Base-by-base conservation (phyloP, 2,888 invertebrate genomes). In the Orthosia cruda region DNA sequence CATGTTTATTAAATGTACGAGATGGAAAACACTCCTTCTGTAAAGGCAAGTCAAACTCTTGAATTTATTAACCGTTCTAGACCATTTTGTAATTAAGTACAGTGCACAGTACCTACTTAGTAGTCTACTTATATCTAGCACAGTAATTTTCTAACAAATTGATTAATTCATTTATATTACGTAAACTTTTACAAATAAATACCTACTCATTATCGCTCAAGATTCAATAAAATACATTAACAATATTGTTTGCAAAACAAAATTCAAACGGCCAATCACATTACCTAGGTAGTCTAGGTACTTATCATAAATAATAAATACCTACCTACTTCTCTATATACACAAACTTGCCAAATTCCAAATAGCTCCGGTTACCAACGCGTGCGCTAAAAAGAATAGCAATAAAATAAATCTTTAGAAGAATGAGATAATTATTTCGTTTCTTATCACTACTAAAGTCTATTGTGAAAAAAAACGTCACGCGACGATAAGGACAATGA, bases 381-480 rank as follows among this genome's bases (percentile, higher is more conserved):
- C 3, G 16, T 57, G 16, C 47, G 52, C 5, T 49, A 13, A 40
- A 62, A 71, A 71, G 65, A 45, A 18, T 55, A 13, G 5, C 23
- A 55, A 20, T 18, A 49, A 69, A 54, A 77, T 63, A 68, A 64
- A 72, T 55, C 26, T 26, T 15, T 18, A 67, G 15, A 70, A 69
- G 54, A 66, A 65, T 58, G 4, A 55, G 13, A 23, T 52, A 52
- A 49, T 57, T 61, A 47, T 59, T 57, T 64, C 16, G n/a, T 74
- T 79, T 52, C 32, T 54, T 73, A 73, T 47, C 73, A 59, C 32
- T 52, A 62, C n/a, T 55, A 12, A 54, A 62, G 11, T 50, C 16
- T 79, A 59, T 80, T 75, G 50, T 62, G 45, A 54, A 74, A 52
- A 74, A 52, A 73, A 65, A 76, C 71, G 74, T 70, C 73, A 74